These are phyloP conservation scores for Cryptosula pallasiana DNA, from an alignment of 2,888 invertebrate species.

Conservation along the genomic window DNA sequence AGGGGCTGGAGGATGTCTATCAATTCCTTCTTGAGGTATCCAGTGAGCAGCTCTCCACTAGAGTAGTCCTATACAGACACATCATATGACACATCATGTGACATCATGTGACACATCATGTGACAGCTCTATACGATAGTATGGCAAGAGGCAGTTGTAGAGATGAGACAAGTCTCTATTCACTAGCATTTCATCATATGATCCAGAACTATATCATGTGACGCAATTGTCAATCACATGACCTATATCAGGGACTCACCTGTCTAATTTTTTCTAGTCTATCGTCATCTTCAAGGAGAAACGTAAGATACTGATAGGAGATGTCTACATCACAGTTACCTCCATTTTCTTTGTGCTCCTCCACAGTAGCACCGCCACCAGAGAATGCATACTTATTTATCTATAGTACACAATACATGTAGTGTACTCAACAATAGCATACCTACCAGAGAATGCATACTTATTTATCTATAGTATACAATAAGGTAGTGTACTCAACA, in stretches of 20 bases:
- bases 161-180: background rate
- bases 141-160: background rate
- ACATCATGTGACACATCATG: too few relatives aligned
- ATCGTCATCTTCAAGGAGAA: conserved; percentile 90
- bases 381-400: conserved; percentile 94
- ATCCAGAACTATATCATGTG: too few relatives aligned
- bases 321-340: conserved; percentile 96
- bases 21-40: conserved; percentile 86
- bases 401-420: conserved; percentile 52
- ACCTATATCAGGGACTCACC: too few relatives aligned
- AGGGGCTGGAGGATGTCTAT: conserved; percentile 75
- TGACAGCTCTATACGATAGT: too few relatives aligned
- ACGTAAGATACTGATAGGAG: conserved; percentile 85
- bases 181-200: too few relatives aligned
- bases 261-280: conserved; percentile 69
- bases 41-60: conserved; percentile 83
- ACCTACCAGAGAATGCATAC: too few relatives aligned
- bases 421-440: background rate
- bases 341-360: conserved; percentile 79
- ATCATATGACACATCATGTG: too few relatives aligned
- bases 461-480: too few relatives aligned
- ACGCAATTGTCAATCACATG: too few relatives aligned
- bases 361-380: conserved; percentile 86
- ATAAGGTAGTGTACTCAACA: too few relatives aligned
- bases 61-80: conserved; percentile 64